phyloP scores from a whole-genome alignment of 2,113 vertebrate genomes.

The Chelonoidis abingdonii region DNA sequence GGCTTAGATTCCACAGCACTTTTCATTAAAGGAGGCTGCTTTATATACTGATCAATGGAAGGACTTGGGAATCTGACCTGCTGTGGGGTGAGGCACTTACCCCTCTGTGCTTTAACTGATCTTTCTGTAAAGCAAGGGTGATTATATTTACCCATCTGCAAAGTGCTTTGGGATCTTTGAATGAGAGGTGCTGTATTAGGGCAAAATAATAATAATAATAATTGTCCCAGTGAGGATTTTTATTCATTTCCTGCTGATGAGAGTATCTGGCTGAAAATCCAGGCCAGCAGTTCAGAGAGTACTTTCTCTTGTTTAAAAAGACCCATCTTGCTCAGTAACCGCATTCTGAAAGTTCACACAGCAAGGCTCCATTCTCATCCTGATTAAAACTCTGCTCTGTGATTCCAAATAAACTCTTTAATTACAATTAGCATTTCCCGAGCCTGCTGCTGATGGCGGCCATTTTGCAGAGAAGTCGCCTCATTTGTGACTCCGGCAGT shows the following conservation, averaged over 20 bases:
- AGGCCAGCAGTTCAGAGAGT: constrained; percentile 41
- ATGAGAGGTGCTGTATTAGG: not conserved
- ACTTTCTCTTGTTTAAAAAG: constrained; percentile 25
- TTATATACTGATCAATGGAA: not conserved
- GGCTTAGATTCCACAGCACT: not conserved
- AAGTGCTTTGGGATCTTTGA: not conserved
- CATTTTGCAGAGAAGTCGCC: constrained; percentile 45
- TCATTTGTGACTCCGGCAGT: not conserved
- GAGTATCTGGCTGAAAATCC: constrained; percentile 45
- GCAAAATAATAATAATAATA: constrained; percentile 12
- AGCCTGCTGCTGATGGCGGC: constrained; percentile 48
- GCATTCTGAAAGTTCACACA: constrained; percentile 55
- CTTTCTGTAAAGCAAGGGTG: not conserved
- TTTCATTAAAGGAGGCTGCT: not conserved
- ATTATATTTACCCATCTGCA: not conserved
- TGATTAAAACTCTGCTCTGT: constrained; percentile 65
- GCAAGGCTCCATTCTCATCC: constrained; percentile 40
- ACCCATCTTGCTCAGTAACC: constrained; percentile 39
- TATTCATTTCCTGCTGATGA: constrained; percentile 36
- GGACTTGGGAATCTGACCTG: not conserved
- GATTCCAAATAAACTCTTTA: constrained; percentile 69
- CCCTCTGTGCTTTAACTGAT: not conserved
- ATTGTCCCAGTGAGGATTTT: not conserved
- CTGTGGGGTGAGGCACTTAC: not conserved
- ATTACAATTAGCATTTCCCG: constrained; percentile 55